These are phyloP conservation scores for Parauchenoglanis punctatus DNA, from an alignment of 2,797 vertebrate species.

Conservation along the genomic window DNA sequence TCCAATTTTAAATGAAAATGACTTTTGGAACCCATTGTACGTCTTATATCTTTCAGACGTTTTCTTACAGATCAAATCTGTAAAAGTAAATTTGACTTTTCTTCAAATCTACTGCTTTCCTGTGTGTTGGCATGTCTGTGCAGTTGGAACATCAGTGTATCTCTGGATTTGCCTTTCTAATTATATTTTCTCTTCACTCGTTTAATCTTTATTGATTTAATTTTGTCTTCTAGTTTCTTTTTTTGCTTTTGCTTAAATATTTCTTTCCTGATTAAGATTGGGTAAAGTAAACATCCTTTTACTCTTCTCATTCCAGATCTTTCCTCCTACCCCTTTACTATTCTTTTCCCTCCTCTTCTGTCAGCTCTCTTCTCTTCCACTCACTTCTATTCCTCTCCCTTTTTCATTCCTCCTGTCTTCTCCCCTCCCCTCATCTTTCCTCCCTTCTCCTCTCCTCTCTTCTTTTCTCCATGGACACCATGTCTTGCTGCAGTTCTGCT, in stretches of 20 bases:
- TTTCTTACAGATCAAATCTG: not conserved
- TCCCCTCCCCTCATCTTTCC: not conserved
- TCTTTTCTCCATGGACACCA: conserved; percentile 11
- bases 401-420: not conserved
- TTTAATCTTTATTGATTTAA: not conserved
- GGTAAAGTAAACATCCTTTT: not conserved
- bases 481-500: conserved; percentile 31
- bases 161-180: not conserved
- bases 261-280: not conserved
- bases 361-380: not conserved
- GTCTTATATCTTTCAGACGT: not conserved
- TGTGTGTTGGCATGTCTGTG: not conserved
- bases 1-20: not conserved
- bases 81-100: not conserved
- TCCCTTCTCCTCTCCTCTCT: not conserved
- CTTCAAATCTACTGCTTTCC: not conserved
- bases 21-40: not conserved
- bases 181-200: no score
- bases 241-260: not conserved
- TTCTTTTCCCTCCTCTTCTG: not conserved
- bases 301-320: not conserved
- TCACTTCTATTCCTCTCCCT: not conserved
- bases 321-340: not conserved
- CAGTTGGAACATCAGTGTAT: not conserved
- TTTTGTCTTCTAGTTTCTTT: not conserved